These are phyloP conservation scores for Pica pica DNA, from an alignment of 2,113 vertebrate genomes.

Conservation along the genomic window DNA sequence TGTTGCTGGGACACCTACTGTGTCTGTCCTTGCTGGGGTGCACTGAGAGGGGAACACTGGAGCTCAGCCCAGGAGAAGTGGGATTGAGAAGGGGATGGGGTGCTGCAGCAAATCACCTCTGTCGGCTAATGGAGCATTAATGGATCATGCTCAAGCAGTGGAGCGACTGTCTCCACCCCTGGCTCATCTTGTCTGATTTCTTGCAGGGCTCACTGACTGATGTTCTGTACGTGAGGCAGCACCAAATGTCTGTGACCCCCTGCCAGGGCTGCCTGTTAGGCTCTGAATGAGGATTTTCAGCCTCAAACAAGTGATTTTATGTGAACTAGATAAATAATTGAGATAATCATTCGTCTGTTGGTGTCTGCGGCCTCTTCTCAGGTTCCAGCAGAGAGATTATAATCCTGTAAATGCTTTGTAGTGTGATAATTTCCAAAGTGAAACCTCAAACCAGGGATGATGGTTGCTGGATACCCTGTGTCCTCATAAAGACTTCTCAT, in stretches of 20 bases:
- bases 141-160: accelerated
- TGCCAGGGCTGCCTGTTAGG: not conserved
- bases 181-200: not conserved
- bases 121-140: accelerated
- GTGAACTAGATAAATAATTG: not conserved
- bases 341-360: not conserved
- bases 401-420: not conserved
- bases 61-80: not conserved
- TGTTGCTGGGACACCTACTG: not conserved
- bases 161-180: not conserved
- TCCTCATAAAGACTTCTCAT: not conserved
- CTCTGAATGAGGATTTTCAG: not conserved
- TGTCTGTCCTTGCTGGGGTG: no score
- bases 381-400: not conserved
- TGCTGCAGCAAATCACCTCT: not conserved
- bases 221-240: accelerated
- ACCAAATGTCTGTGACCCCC: not conserved
- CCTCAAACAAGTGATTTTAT: not conserved
- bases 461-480: not conserved
- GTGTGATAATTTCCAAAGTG: not conserved
- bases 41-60: accelerated
- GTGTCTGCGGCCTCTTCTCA: not conserved
- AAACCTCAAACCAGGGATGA: not conserved
- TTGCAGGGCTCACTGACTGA: accelerated
- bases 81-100: not conserved